Evolutionary conservation across 2,797 vertebrate genomes (phyloP), one percentile per base, ranked within the genome.

Genomic region (Lemur catta): DNA sequence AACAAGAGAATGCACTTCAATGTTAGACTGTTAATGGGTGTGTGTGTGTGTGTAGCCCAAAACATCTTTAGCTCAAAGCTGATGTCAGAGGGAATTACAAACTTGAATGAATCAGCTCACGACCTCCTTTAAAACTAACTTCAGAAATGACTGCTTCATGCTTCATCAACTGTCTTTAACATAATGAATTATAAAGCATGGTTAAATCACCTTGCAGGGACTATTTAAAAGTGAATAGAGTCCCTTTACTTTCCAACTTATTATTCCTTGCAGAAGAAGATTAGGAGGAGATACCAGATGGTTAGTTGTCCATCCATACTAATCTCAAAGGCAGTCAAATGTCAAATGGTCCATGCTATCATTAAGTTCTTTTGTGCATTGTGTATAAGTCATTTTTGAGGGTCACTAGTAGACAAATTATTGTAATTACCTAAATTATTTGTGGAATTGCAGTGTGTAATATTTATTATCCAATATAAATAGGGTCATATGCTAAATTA

Each of bases 61-160:
- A 94, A 80, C 6, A 87, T 43, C 55, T 69, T 90, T 75, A 38
- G 35, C 88, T 95, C 71, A 81, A 96, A 85, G 46, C 46, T 80
- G 30, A 80, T 82, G 94, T 93, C 48, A 89, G 52, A 94, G 57
- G 50, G 84, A 95, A 93, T 85, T 92, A 67, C 82, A 96, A 92
- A 90, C 76, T 82, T 90, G 46, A 95, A 93, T 75, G 50, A 91
- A 84, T 75, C 43, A 96, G 43, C 48, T 89, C 93, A 76, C 87
- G 81, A 96, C 71, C 90, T 93, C 41, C 79, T 95, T 96, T 95
- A 93, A 96, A 95, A 93, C 84, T 72, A 95, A 96, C 91, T 97
- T 96, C 75, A 81, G 59, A 92, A 96, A 96, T 65, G 72, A 95
- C 89, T 84, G 86, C 79, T 96, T 96, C 82, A 95, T 74, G 84